These are phyloP conservation scores for Bombus terrestris DNA, from an alignment of 1,140 invertebrate genomes.

Conservation along the genomic window DNA sequence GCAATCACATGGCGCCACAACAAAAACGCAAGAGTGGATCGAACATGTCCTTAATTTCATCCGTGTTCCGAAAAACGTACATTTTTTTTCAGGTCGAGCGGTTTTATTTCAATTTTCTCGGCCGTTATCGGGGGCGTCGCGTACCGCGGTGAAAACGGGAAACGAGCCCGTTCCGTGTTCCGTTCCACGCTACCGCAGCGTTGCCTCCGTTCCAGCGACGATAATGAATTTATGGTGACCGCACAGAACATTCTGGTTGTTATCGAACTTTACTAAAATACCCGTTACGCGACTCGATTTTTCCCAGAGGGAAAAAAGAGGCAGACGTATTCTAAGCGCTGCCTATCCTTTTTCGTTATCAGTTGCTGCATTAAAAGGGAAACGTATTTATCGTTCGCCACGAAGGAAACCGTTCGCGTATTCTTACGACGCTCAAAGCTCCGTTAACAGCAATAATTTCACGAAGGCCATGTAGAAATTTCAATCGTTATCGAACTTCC, in stretches of 20 bases:
- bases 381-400: no score
- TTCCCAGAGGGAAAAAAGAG: background rate
- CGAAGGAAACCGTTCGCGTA: background rate
- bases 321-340: background rate
- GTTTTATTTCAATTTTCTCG: conserved; percentile 45
- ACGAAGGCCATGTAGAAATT: background rate
- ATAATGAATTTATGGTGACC: conserved; percentile 41
- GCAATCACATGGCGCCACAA: background rate
- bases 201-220: background rate
- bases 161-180: conserved; percentile 6
- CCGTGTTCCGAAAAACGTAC: conserved; percentile 3
- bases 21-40: background rate
- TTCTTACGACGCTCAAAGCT: background rate
- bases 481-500: conserved; percentile 16
- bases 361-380: background rate
- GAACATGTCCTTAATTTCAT: conserved; percentile 14
- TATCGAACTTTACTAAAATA: conserved; percentile 38
- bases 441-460: conserved; percentile 19
- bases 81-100: background rate
- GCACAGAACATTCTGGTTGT: conserved; percentile 19
- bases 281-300: conserved; percentile 27
- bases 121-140: conserved; percentile 6
- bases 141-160: conserved; percentile 2
- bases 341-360: background rate
- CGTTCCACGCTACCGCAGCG: background rate